phyloP scores from a whole-genome alignment of 2,113 vertebrate genomes.

The Aegotheles bennettii region DNA sequence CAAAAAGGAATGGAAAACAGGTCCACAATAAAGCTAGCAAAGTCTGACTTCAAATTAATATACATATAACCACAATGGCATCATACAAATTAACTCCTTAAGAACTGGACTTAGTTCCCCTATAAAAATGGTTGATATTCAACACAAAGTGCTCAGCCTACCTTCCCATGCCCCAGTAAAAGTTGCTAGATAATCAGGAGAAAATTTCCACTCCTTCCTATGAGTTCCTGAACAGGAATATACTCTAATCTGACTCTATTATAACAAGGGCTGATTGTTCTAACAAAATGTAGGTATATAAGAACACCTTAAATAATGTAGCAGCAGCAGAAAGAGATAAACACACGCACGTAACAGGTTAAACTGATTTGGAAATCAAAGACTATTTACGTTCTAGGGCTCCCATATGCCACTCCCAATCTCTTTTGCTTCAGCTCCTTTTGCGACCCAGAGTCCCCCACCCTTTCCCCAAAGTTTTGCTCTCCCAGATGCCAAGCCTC shows the following conservation, averaged over 20 bases:
- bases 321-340: neutral
- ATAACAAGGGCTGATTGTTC: neutral
- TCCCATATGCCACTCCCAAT: neutral
- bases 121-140: neutral
- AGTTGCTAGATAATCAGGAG: neutral
- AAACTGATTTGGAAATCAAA: neutral
- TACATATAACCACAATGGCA: neutral
- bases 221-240: neutral
- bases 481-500: neutral
- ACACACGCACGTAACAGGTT: neutral
- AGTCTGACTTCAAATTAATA: neutral
- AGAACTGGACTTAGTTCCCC: neutral
- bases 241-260: neutral
- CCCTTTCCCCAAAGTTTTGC: neutral
- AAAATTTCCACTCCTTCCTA: neutral
- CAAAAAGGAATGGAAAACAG: neutral
- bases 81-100: neutral
- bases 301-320: neutral
- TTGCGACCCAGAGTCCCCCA: neutral
- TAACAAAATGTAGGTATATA: neutral
- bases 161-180: neutral
- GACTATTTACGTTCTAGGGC: neutral
- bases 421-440: neutral
- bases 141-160: neutral
- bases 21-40: neutral